These are phyloP conservation scores for Euplagia quadripunctaria DNA, from an alignment of 2,888 invertebrate genomes.

Conservation along the genomic window DNA sequence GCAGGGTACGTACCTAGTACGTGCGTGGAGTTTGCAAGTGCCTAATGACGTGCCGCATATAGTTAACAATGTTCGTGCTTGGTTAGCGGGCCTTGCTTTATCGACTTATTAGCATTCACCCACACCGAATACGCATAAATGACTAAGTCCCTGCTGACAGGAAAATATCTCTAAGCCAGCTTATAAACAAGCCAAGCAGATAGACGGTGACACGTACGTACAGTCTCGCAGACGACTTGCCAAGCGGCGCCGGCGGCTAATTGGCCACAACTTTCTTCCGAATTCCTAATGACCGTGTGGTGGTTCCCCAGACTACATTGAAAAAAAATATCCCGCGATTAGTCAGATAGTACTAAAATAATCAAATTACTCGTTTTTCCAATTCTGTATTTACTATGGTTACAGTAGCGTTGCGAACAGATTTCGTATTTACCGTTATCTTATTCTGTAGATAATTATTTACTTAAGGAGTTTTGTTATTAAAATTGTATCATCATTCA, in stretches of 20 bases:
- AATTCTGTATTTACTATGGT: slow-evolving; percentile 10
- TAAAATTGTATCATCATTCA: no score
- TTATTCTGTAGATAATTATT: no score
- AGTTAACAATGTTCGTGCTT: slow-evolving; percentile 32
- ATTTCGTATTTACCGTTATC: no score
- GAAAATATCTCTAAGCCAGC: slow-evolving; percentile 68
- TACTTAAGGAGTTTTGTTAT: no score
- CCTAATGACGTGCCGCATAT: slow-evolving; percentile 35
- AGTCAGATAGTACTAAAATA: slow-evolving; percentile 33
- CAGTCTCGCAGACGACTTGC: slow-evolving; percentile 59
- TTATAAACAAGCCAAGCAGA: slow-evolving; percentile 70
- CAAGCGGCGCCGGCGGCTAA: slow-evolving; percentile 59
- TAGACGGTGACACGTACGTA: slow-evolving; percentile 58
- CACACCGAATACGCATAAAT: slow-evolving; percentile 68
- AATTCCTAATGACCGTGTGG: slow-evolving; percentile 65
- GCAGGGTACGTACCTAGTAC: slow-evolving; percentile 41
- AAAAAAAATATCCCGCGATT: slow-evolving; percentile 47
- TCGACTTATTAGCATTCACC: slow-evolving; percentile 69
- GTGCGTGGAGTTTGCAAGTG: slow-evolving; percentile 58
- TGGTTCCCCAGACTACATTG: slow-evolving; percentile 67
- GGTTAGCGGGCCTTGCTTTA: slow-evolving; percentile 28
- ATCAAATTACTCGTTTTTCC: slow-evolving; percentile 18
- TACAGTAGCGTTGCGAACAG: no score
- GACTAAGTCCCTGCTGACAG: slow-evolving; percentile 69
- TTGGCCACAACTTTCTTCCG: slow-evolving; percentile 59